Evolutionary conservation across 2,888 invertebrate species (phyloP).

Genomic region (Patella depressa): DNA sequence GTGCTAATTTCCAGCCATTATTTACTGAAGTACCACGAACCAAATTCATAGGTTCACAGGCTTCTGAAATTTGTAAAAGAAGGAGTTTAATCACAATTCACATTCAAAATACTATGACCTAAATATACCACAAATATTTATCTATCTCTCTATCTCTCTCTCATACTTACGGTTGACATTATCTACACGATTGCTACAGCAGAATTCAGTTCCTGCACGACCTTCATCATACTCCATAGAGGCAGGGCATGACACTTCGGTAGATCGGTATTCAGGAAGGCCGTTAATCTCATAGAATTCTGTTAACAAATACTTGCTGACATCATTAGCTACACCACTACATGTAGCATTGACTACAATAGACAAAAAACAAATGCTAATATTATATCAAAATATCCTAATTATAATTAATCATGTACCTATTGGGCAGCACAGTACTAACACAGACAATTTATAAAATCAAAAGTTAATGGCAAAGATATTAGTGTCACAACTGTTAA

Average conservation of each 20-base stretch:
- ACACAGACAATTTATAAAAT: no score
- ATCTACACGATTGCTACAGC: background rate
- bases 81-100: background rate
- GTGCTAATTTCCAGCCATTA: background rate
- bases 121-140: background rate
- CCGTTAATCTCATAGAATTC: background rate
- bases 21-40: background rate
- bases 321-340: background rate
- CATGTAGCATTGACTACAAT: background rate
- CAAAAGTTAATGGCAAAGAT: no score
- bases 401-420: no score
- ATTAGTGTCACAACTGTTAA: no score
- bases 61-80: background rate
- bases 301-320: background rate
- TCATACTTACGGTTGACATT: background rate
- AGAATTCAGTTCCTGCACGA: background rate
- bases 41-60: background rate
- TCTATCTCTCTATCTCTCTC: background rate
- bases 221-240: background rate
- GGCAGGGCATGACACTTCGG: background rate
- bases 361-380: background rate
- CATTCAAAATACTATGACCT: background rate
- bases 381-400: no score
- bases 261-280: background rate
- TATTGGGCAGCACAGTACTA: no score